These are phyloP conservation scores for Toxonevra muliebris DNA, from an alignment of 2,888 invertebrate species.

Conservation along the genomic window DNA sequence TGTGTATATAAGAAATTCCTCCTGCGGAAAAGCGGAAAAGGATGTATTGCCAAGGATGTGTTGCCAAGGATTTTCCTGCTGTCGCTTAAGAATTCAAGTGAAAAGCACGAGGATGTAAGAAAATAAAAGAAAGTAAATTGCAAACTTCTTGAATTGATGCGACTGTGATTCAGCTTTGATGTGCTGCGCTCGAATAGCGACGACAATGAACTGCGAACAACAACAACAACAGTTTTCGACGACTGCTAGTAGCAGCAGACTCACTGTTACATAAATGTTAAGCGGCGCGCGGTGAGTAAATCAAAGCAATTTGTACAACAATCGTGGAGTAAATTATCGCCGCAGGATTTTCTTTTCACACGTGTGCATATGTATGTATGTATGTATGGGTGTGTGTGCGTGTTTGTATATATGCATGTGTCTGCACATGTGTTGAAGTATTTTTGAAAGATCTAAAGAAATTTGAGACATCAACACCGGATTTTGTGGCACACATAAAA, in stretches of 20 bases:
- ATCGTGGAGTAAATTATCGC: slow-evolving; percentile 56
- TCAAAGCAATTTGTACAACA: slow-evolving; percentile 56
- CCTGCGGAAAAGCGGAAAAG: too few relatives aligned
- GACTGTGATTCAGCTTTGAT: slow-evolving; percentile 16
- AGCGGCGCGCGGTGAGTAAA: slow-evolving; percentile 42
- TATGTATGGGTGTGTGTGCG: background rate
- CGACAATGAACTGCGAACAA: background rate
- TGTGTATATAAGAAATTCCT: too few relatives aligned
- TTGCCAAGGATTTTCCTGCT: background rate
- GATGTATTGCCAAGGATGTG: too few relatives aligned
- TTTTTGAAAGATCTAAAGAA: background rate
- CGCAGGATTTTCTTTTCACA: slow-evolving; percentile 42
- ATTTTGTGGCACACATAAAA: too few relatives aligned
- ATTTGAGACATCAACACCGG: too few relatives aligned
- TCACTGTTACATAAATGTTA: background rate
- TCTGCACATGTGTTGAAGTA: background rate
- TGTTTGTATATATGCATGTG: too few relatives aligned
- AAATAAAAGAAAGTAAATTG: slow-evolving; percentile 2
- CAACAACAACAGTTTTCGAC: background rate
- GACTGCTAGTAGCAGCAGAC: background rate
- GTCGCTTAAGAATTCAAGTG: slow-evolving; percentile 5
- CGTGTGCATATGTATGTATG: background rate
- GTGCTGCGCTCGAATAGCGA: background rate
- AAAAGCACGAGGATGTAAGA: background rate
- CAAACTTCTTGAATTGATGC: slow-evolving; percentile 17